Conservation (phyloP, 1,140 invertebrate genomes). For the Eumeta japonica region DNA sequence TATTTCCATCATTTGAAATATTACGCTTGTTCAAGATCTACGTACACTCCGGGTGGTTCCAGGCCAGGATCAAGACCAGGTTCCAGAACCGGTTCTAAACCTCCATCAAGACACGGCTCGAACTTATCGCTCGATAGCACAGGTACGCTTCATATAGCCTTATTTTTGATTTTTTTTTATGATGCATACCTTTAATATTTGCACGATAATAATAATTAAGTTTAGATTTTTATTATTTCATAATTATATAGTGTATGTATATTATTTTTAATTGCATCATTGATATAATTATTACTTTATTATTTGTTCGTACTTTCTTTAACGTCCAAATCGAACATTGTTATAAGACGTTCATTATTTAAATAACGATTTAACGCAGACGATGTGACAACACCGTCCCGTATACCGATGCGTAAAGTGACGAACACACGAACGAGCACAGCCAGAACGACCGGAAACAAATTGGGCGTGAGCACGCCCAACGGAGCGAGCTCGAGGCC, state of each 20-base stretch:
- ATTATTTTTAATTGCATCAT: no score
- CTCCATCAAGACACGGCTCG: conserved; percentile 89
- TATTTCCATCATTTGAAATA: conserved; percentile 8
- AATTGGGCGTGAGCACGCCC: conserved; percentile 47
- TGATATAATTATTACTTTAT: no score
- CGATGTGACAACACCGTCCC: conserved; percentile 67
- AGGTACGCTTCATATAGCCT: conserved; percentile 56
- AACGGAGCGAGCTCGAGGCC: conserved; percentile 61
- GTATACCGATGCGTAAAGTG: conserved; percentile 69
- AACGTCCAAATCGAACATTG: neutral
- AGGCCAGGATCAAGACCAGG: conserved; percentile 76
- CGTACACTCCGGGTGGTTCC: conserved; percentile 68
- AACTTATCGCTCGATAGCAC: conserved; percentile 88
- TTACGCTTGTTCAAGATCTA: conserved; percentile 42
- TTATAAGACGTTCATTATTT: neutral
- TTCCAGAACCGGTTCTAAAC: conserved; percentile 81
- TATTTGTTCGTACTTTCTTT: conserved; percentile 1
- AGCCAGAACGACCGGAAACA: conserved; percentile 56
- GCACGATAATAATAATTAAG: no score
- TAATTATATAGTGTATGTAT: conserved; percentile 3
- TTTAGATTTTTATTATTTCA: conserved; percentile 7
- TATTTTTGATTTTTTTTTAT: conserved; percentile 4
- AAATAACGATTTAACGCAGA: conserved; percentile 48
- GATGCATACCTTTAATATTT: no score
- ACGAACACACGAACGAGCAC: conserved; percentile 55